Evolutionary conservation across 2,113 vertebrate species (phyloP), one percentile per base, ranked within the genome.

Genomic region (Vimba vimba): DNA sequence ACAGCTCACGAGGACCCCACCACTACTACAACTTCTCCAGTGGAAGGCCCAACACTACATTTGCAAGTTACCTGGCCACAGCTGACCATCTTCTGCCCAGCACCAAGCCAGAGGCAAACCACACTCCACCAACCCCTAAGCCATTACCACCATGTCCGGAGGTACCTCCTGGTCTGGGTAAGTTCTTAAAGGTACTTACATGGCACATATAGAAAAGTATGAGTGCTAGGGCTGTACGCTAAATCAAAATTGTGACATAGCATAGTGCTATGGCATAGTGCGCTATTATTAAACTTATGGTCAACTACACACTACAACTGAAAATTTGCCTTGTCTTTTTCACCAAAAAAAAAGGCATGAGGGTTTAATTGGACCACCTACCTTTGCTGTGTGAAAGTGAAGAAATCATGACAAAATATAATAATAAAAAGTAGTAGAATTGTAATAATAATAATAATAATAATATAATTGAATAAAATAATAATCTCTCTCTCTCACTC

Each of bases 71-170:
- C 1, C 88, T 95, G 82, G 88, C 94, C 0, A 91, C 93, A 0
- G 91, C 92, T 0, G 96, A 97, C 74, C 95, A 95, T 27, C 94
- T 94, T 3, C 92, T 95, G 69, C 92, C 94, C 64, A 98, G 95
- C 27, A 43, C 87, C 89, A 95, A 92, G 89, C 94, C 96, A 0
- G 95, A 94, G 81, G 86, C 91, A 90, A 97, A 96, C 68, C 95
- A 92, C 90, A 95, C 97, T 0, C n/a, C 96, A 0, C 0, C 90
- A 83, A 96, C 96, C 0, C 94, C 95, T 77, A 96, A 96, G 85
- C 96, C 97, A 30, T 92, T 98, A 85, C 96, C 96, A 0, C 97
- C 97, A 5, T 99, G 98, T 93, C 97, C 97, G 11, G 98, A 99
- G 91, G 93, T 88, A 11, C 98, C 97, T 0, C 95, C 96, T 0